Percentiles rank a stretch among this genome's conserved stretches.
Evolutionary conservation across 2,888 invertebrate species (phyloP).

Genomic region (Geophilus truncorum): DNA sequence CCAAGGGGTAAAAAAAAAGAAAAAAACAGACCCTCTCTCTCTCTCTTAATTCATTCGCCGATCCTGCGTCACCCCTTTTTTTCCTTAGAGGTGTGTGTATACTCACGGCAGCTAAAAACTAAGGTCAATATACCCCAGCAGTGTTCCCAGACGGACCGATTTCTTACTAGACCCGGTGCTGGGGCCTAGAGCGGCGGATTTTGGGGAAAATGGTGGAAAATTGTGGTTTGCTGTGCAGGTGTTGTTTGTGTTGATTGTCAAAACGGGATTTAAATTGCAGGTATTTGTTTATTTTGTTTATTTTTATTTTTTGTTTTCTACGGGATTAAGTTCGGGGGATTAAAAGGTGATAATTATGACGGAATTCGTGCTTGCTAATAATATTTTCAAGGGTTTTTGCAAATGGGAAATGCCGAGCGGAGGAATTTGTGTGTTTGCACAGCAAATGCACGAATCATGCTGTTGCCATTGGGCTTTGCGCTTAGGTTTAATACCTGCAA

Average conservation of each 20-base stretch:
- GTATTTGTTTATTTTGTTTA: not conserved
- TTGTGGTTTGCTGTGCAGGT: not conserved
- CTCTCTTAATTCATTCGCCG: not conserved
- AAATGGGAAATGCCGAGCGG: not conserved
- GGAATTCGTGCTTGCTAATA: not conserved
- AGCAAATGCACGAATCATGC: slow-evolving; percentile 12
- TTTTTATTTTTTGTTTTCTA: not conserved
- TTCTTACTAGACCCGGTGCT: not conserved
- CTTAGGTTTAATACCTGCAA: not conserved
- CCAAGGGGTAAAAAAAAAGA: not conserved
- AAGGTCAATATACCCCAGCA: not conserved
- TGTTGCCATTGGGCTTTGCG: not conserved
- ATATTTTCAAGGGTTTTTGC: not conserved
- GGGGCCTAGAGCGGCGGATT: not conserved
- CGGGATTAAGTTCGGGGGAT: not conserved
- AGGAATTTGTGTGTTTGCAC: slow-evolving; percentile 10
- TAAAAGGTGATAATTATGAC: not conserved
- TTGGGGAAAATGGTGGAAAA: not conserved
- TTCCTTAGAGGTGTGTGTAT: too few species aligned
- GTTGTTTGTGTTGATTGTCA: too few species aligned
- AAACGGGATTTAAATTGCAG: not conserved
- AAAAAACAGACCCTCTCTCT: not conserved
- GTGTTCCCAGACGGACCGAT: not conserved
- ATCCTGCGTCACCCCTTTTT: slow-evolving; percentile 11
- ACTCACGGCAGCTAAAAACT: not conserved